Evolutionary conservation across 2,113 vertebrate genomes (phyloP), one percentile per base, ranked within the genome.

Genomic region (Pitta sordida): DNA sequence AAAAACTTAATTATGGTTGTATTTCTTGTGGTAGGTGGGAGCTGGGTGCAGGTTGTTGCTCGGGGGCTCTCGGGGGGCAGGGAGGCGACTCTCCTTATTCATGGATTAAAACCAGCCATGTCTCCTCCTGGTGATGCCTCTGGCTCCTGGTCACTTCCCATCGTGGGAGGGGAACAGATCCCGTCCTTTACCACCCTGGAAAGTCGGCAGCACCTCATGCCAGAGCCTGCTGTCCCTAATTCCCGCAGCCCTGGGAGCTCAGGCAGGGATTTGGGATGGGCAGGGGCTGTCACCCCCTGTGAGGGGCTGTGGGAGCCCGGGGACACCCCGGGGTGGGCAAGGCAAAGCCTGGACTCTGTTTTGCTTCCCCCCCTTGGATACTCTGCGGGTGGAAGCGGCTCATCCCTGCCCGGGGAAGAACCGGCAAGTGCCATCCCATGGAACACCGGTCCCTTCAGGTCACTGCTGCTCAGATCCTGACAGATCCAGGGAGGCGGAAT

Each of bases 401-500:
- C n/a, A 53, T 51, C 55, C 29, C 76, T 17, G 55, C 80, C 65
- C 10, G 65, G 7, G 6, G 69, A 34, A 32, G n/a, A 37, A 44
- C 24, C 2, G 16, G 19, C 20, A 9, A 58, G 43, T 0, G 6
- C 65, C 48, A 44, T 23, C 32, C 18, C 24, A 4, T 1, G 1
- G 65, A 60, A 13, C 2, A 2, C 26, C 64, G 37, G 15, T 1
- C 14, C 17, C 36, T 2, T 4, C 13, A 21, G 34, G 12, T 7
- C 2, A 0, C 34, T 59, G 44, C 32, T 13, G 36, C 46, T 67
- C 0, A 0, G 6, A 19, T 19, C 22, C 30, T 10, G 8, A 24
- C 15, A 41, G 6, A 13, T 1, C 0, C 69, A 17, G 59, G 17
- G 67, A 41, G 1, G 2, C 11, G 0, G 1, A 2, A 3, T 5